Percentiles rank a stretch among this genome's conserved stretches.
Evolutionary conservation across 2,797 vertebrate genomes (phyloP).

Genomic region (Pogonophryne albipinna): DNA sequence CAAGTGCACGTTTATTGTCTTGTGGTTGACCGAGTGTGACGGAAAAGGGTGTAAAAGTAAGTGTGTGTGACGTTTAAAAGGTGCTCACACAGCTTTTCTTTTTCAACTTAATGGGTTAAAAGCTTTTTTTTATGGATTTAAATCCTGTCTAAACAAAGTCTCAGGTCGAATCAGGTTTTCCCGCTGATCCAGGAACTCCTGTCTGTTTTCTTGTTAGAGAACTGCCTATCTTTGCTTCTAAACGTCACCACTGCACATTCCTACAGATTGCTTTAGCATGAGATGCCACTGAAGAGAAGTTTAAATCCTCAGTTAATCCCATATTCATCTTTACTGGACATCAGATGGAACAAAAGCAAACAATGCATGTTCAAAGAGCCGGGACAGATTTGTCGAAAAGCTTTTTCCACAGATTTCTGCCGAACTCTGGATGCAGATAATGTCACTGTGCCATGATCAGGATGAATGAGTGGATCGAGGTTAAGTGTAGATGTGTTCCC

Average conservation of each 20-base stretch:
- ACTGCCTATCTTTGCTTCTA: not conserved
- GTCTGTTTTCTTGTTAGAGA: not conserved
- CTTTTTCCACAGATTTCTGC: not conserved
- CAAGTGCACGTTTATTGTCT: conserved; percentile 55
- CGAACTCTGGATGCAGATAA: not conserved
- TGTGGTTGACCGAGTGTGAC: conserved; percentile 23
- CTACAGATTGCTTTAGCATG: conserved; percentile 8
- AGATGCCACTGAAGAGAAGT: conserved; percentile 8
- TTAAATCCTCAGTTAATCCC: conserved; percentile 24
- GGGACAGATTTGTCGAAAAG: conserved; percentile 8
- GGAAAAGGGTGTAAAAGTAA: not conserved
- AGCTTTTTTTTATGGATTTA: conserved; percentile 8
- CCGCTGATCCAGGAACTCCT: not conserved
- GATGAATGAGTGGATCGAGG: not conserved
- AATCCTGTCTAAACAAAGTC: not conserved
- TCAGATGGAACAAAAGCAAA: conserved; percentile 34
- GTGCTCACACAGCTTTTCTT: conserved; percentile 23
- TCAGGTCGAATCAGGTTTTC: conserved; percentile 7
- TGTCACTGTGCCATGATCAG: not conserved
- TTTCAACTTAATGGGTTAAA: conserved; percentile 27
- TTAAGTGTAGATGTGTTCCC: not conserved
- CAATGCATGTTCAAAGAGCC: conserved; percentile 8
- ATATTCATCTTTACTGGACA: conserved; percentile 8
- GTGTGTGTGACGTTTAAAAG: conserved; percentile 13
- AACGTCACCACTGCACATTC: conserved; percentile 14